Evolutionary conservation across 2,113 vertebrate species (phyloP).

Genomic region (Phylloscopus whistleri): DNA sequence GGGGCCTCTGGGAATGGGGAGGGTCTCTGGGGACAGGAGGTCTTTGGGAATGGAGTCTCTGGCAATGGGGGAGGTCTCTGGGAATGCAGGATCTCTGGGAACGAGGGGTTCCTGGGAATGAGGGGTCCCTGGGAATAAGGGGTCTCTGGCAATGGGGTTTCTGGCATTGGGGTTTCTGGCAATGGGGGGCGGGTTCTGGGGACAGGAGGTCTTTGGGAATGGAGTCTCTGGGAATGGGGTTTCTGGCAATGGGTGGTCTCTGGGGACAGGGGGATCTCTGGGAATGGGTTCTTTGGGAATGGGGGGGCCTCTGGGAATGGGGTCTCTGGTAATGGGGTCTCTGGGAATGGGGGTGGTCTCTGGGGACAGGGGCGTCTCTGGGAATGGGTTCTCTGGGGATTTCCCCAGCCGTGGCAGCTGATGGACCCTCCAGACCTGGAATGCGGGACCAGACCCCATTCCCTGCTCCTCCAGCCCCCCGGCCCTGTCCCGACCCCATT

Average conservation of each 20-base stretch:
- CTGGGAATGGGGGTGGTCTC: not conserved
- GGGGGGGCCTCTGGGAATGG: too few relatives aligned
- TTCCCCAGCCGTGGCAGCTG: not conserved
- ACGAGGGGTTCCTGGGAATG: not conserved
- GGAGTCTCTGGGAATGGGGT: too few relatives aligned
- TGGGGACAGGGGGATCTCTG: too few relatives aligned
- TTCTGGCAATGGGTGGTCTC: too few relatives aligned
- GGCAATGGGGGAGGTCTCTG: too few relatives aligned
- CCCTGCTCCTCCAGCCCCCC: not conserved
- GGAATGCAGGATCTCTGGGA: not conserved
- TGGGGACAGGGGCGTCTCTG: too few relatives aligned
- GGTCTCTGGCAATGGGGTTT: too few relatives aligned
- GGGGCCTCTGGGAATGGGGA: not conserved
- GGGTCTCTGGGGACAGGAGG: not conserved
- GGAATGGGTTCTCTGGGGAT: not conserved
- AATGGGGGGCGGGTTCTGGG: too few relatives aligned
- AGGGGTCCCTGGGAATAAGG: not conserved
- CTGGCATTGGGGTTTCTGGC: too few relatives aligned
- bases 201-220: too few relatives aligned
- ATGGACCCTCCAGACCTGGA: not conserved
- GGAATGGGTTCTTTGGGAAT: too few relatives aligned
- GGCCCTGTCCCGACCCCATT: too few relatives aligned
- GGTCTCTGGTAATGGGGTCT: not conserved
- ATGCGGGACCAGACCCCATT: accelerated
- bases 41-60: not conserved